Percentiles rank a stretch among this genome's conserved stretches.
phyloP scores from a whole-genome alignment of 1,140 invertebrate species.

The Belonocnema kinseyi region DNA sequence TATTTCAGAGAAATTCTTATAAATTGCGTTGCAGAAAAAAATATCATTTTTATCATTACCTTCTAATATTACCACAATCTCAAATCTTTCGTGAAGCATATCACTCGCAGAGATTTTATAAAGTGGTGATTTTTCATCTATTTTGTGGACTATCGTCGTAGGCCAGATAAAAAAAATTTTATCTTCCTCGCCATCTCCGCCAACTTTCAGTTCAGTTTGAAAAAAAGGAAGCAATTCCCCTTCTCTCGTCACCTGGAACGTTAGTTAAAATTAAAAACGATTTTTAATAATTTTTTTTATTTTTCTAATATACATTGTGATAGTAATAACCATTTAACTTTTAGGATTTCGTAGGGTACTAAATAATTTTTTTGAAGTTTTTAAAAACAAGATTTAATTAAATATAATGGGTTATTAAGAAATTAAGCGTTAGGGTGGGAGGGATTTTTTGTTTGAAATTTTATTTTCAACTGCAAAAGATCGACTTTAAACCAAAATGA shows the following conservation, averaged over 20 bases:
- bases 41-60: conserved; percentile 76
- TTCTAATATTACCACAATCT: conserved; percentile 97
- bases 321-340: too few relatives aligned
- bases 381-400: too few relatives aligned
- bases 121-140: conserved; percentile 89
- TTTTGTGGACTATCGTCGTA: conserved; percentile 89
- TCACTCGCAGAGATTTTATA: conserved; percentile 92
- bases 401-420: too few relatives aligned
- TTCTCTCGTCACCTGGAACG: conserved; percentile 79
- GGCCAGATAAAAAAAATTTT: conserved; percentile 97
- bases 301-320: too few relatives aligned
- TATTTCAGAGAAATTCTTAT: neutral
- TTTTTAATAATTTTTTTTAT: neutral
- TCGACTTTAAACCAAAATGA: too few relatives aligned
- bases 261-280: neutral
- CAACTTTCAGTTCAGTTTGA: conserved; percentile 87
- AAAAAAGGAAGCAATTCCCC: conserved; percentile 90
- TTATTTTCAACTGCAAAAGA: too few relatives aligned
- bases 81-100: conserved; percentile 92
- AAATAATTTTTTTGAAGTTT: too few relatives aligned
- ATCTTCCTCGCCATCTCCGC: conserved; percentile 89
- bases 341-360: too few relatives aligned
- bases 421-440: too few relatives aligned
- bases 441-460: too few relatives aligned
- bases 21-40: neutral